Evolutionary conservation across 2,113 vertebrate species (phyloP).

Genomic region (Thryonomys swinderianus): DNA sequence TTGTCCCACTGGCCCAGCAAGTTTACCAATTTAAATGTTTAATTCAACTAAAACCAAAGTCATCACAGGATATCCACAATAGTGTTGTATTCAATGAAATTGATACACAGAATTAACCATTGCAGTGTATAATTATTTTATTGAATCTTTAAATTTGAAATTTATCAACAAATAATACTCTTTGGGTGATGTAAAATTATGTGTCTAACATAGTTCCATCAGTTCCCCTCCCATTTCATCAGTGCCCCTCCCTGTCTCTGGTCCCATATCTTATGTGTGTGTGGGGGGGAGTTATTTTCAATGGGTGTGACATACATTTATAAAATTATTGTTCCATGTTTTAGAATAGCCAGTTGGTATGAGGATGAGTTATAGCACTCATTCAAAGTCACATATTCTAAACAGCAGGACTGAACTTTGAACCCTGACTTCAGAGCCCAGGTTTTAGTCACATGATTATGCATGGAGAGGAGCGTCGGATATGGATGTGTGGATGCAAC

Average conservation of each 20-base stretch:
- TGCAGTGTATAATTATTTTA: not conserved
- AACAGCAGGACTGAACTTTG: not conserved
- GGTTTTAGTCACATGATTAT: not conserved
- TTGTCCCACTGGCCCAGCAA: not conserved
- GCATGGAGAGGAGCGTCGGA: not conserved
- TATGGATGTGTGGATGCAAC: rapidly evolving
- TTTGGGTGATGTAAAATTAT: not conserved
- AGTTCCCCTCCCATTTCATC: not conserved
- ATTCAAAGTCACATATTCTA: not conserved
- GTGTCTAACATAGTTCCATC: not conserved
- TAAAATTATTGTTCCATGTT: not conserved
- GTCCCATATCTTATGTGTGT: not conserved
- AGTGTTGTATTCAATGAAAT: not conserved
- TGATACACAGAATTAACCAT: not conserved
- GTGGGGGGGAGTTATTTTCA: not conserved
- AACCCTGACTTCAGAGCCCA: not conserved
- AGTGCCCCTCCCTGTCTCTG: not conserved
- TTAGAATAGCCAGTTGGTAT: not conserved
- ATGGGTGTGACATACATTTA: not conserved
- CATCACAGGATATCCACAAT: not conserved
- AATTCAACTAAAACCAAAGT: not conserved
- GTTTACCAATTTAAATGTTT: not conserved
- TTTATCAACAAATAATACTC: not conserved
- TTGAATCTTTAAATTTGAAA: not conserved
- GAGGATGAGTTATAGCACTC: not conserved